Evolutionary conservation across 2,888 invertebrate genomes (phyloP), one percentile per base, ranked within the genome.

Genomic region (Philonicus albiceps): DNA sequence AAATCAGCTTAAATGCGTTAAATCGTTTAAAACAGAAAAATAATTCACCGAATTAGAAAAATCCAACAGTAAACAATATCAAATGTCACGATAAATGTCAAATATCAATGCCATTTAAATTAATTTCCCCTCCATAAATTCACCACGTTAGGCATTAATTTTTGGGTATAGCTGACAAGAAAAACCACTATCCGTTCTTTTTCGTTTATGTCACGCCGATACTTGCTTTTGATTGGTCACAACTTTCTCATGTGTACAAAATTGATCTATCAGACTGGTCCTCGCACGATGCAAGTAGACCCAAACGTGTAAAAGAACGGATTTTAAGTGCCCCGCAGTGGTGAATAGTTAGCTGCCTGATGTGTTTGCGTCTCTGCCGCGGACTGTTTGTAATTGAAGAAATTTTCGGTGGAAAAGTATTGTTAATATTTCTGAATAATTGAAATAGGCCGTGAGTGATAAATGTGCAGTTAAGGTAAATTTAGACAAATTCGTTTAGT

Each of bases 81-180:
- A 37, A 19, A n/a, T 27, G 78, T 7, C 78, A 78, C 34, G 11
- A 2, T 0, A 27, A 49, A 43, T 22, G 78, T 78, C 78, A 78
- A 78, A 40, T 2, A 78, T 0, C 43, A 43, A 78, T 74, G 74
- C n/a, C 74, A 31, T 37, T 34, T 31, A n/a, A 37, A 34, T 19
- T 30, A 34, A 31, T 30, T 80, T 49, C 49, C 80, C 43, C 74
- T 30, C 73, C 8, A 4, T 6, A n/a, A 31, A 78, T 37, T 78
- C 78, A 78, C 78, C 78, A 43, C 16, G 11, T 90, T 89, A 89
- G 89, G 90, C 91, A 89, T 92, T 92, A 92, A 92, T 92, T 90
- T 91, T 49, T 91, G 89, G 88, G 91, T 91, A 91, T 30, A 22
- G 27, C 30, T n/a, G 81, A 0, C 6, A 78, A 87, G 31, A 75